Evolutionary conservation across 2,113 vertebrate species (phyloP).

Genomic region (Neopipo cinnamomea): DNA sequence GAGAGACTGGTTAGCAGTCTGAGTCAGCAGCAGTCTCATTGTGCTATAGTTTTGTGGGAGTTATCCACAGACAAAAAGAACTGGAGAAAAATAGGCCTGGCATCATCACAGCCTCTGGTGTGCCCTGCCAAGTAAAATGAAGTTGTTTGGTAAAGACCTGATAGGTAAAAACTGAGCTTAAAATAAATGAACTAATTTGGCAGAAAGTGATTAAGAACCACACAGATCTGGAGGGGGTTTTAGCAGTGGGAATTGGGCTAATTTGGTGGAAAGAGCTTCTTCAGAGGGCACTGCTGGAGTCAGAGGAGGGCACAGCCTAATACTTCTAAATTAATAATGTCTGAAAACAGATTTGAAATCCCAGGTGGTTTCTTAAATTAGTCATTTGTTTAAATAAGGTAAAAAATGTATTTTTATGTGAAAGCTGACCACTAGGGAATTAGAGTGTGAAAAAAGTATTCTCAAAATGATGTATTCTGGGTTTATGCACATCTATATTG

Average conservation of each 20-base stretch:
- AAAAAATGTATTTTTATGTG: not conserved
- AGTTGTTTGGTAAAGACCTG: not conserved
- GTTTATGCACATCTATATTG: not conserved
- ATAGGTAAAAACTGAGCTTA: not conserved
- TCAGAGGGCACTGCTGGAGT: not conserved
- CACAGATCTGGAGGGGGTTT: not conserved
- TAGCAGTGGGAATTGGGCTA: conserved; percentile 24
- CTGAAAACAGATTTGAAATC: conserved; percentile 17
- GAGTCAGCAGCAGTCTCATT: no score
- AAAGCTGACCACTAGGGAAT: not conserved
- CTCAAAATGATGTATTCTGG: not conserved
- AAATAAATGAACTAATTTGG: conserved; percentile 5
- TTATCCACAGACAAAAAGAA: not conserved
- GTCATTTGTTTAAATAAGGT: conserved; percentile 27
- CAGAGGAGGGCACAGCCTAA: conserved; percentile 12
- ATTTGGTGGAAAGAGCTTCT: conserved; percentile 32
- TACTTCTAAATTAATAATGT: conserved; percentile 35
- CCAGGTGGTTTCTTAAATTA: not conserved
- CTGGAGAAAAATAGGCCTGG: not conserved
- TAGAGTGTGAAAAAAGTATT: not conserved
- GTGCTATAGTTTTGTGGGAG: not conserved
- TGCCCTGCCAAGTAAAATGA: not conserved
- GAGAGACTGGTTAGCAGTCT: not conserved
- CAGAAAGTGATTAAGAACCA: conserved; percentile 40
- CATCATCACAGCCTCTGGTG: not conserved